Evolutionary conservation across 2,888 invertebrate genomes (phyloP), one percentile per base, ranked within the genome.

Genomic region (Vannuccia rotundouncinata): DNA sequence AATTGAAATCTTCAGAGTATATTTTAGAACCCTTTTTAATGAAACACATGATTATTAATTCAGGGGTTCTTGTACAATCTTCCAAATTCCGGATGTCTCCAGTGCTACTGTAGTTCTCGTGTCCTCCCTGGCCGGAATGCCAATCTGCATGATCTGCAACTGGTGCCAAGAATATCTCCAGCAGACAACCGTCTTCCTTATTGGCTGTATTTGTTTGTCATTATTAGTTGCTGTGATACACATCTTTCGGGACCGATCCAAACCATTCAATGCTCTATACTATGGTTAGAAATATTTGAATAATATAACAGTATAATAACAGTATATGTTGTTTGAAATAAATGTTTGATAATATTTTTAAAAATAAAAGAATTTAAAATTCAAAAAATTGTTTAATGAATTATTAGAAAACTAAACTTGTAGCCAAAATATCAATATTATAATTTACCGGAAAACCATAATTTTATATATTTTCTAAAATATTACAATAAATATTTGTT

Each of bases 241-340:
- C 31, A 59, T 81, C 2, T 75, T 78, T n/a, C 31, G 81, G 17
- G 45, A 79, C 0, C 59, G 75, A 10, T 60, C 76, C 29, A 74
- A 75, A 59, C 80, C 83, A 2, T 66, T 74, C 17, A 82, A 83
- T 29, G 81, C 81, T 27, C 74, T 83, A 25, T 77, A 77, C 17
- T 77, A 45, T 29, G 29, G 29, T 29, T 10, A 5, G 17, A 45
- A 66, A 27, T 66, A 66, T n/a, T n/a, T n/a, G n/a, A n/a, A n/a
- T n/a, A n/a, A n/a, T n/a, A n/a, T n/a, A n/a, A n/a, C n/a, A n/a
- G n/a, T n/a, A n/a, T n/a, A n/a, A n/a, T n/a, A n/a, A n/a, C n/a
- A n/a, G n/a, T n/a, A n/a, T n/a, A n/a, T n/a, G n/a, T n/a, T n/a
- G n/a, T n/a, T n/a, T n/a, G n/a, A n/a, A n/a, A n/a, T n/a, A n/a